A percentile compares a stretch with the other conserved stretches of the same genome.
phyloP scores from a whole-genome alignment of 2,888 invertebrate genomes.

The Tenthredo notha region DNA sequence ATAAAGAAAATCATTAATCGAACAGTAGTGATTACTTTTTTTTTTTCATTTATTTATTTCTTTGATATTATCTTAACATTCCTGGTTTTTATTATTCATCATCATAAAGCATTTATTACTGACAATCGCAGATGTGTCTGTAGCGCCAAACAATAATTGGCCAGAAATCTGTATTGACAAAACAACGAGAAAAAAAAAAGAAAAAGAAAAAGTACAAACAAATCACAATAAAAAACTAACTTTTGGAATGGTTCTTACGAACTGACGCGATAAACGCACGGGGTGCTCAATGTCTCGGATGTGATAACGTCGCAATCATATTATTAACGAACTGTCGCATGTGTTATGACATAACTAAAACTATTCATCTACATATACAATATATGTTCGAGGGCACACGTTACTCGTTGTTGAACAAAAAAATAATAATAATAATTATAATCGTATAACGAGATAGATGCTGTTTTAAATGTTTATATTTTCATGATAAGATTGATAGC shows the following conservation, averaged over 20 bases:
- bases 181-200: neutral
- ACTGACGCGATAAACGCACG: constrained; percentile 69
- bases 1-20: neutral
- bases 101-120: neutral
- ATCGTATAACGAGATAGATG: neutral
- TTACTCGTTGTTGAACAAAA: neutral
- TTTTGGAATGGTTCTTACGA: constrained; percentile 73
- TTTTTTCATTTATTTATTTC: neutral
- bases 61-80: neutral
- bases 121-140: neutral
- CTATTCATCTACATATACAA: constrained; percentile 19
- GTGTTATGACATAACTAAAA: constrained; percentile 68
- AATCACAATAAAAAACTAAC: constrained; percentile 66
- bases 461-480: neutral
- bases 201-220: neutral
- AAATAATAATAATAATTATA: no score
- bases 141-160: neutral
- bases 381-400: neutral
- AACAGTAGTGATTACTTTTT: neutral
- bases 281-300: constrained; percentile 64
- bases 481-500: neutral
- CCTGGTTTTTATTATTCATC: neutral
- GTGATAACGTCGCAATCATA: constrained; percentile 67
- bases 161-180: neutral
- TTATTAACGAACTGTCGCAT: constrained; percentile 67